Evolutionary conservation across 1,140 invertebrate species (phyloP), one percentile per base, ranked within the genome.

Genomic region (Drosophila kurseongensis): DNA sequence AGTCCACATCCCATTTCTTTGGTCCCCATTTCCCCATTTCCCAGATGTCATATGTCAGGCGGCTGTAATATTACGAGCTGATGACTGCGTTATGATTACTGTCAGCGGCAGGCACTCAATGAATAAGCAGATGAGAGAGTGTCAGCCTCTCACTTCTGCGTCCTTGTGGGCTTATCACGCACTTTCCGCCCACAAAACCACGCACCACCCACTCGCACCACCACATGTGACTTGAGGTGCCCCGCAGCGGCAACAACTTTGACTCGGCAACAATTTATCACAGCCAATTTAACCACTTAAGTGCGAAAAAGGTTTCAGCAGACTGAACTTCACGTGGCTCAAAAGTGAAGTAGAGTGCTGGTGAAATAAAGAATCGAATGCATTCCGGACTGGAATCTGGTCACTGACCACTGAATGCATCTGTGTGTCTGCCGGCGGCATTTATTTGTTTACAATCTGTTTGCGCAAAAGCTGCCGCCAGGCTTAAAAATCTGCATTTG

Each of bases 211-310:
- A 40, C 29, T 23, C 44, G 9, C 5, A n/a, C 27, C 47, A 14
- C 48, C 55, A 47, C 63, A 58, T 65, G 51, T 58, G 80, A 83
- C 80, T 84, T 72, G 80, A 85, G 82, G 82, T 78, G 78, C 57
- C 82, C 84, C 84, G 67, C 75, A 67, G 78, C 44, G 71, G 45
- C 79, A 89, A 62, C 73, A 78, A 83, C 84, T 89, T 83, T 89
- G 76, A 88, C 76, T 71, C 80, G 63, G 72, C 80, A 78, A 88
- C 84, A 89, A 88, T 88, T 88, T 89, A 88, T 88, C 84, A 88
- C 84, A 83, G 80, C 80, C 84, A 89, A 88, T 88, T 88, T 88
- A 88, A 89, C 84, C 84, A 89, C 84, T 88, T 88, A 88, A 88
- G 84, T 89, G 80, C 71, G 80, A 84, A 89, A 89, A 83, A 89